Conservation (phyloP, 2,888 invertebrate genomes). For the Acrobeloides nanus region DNA sequence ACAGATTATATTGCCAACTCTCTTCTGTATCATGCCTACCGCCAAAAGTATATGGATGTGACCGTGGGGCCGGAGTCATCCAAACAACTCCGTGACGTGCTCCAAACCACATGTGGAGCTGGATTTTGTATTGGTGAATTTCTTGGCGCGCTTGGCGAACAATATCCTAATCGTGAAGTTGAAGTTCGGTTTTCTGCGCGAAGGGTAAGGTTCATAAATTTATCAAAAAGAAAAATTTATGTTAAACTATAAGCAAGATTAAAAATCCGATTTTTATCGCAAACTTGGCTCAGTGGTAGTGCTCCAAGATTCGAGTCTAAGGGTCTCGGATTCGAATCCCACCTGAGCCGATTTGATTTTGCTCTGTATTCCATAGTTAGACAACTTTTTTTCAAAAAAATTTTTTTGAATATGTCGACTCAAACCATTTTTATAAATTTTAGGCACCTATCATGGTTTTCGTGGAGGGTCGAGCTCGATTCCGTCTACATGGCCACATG, state of each 20-base stretch:
- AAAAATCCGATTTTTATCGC: too few relatives aligned
- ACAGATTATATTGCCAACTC: constrained; percentile 51
- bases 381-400: too few relatives aligned
- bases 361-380: too few relatives aligned
- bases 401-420: neutral
- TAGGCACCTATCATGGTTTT: constrained; percentile 48
- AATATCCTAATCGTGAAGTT: constrained; percentile 43
- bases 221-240: too few relatives aligned
- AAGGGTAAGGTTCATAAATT: constrained; percentile 12
- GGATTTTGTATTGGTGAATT: constrained; percentile 52
- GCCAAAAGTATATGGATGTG: constrained; percentile 46
- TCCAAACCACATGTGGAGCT: constrained; percentile 45
- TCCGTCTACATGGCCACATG: constrained; percentile 47
- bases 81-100: constrained; percentile 32
- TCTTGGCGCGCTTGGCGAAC: constrained; percentile 45
- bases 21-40: constrained; percentile 50
- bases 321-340: too few relatives aligned
- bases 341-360: too few relatives aligned
- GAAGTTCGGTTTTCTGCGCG: constrained; percentile 32
- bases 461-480: constrained; percentile 47
- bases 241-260: too few relatives aligned
- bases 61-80: constrained; percentile 34
- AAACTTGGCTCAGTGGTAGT: too few relatives aligned
- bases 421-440: constrained; percentile 4
- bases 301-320: too few relatives aligned